Evolutionary conservation across 2,797 vertebrate species (phyloP).

Genomic region (Enteromius thamalakanensis): DNA sequence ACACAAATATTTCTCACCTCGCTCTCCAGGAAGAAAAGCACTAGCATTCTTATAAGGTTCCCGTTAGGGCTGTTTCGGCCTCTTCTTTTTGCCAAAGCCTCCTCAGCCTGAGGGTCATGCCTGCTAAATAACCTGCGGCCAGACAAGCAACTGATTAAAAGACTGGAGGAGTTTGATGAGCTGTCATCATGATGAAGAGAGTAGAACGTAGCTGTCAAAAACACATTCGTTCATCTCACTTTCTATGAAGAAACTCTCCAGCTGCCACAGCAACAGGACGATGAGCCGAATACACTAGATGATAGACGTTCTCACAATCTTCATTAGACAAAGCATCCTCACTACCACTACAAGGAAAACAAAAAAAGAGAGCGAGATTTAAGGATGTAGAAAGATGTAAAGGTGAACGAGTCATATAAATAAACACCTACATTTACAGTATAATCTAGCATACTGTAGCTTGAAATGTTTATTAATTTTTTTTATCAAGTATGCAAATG

Average conservation of each 20-base stretch:
- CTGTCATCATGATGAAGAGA: neutral
- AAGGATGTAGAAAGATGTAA: neutral
- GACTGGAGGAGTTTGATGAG: neutral
- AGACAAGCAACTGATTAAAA: conserved; percentile 4
- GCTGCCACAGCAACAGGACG: conserved; percentile 95
- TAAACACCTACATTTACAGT: neutral
- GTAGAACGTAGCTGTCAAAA: neutral
- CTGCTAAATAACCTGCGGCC: conserved; percentile 90
- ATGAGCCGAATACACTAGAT: conserved; percentile 98
- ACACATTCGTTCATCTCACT: conserved; percentile 78
- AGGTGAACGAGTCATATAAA: neutral
- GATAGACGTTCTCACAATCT: conserved; percentile 99
- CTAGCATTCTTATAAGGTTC: conserved; percentile 93
- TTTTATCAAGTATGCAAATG: neutral
- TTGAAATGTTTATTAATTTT: neutral
- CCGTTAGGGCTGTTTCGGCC: conserved; percentile 96
- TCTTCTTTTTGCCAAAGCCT: conserved; percentile 93
- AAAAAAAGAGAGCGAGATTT: neutral
- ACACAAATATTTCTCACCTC: conserved; percentile 74
- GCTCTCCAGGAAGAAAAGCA: conserved; percentile 89
- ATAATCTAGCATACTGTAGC: neutral
- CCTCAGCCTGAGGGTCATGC: conserved; percentile 90
- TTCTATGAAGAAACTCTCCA: conserved; percentile 98
- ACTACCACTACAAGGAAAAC: conserved; percentile 48
- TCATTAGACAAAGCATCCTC: conserved; percentile 73